phyloP scores from a whole-genome alignment of 2,113 vertebrate species.

The Apistogramma diplotaenia region DNA sequence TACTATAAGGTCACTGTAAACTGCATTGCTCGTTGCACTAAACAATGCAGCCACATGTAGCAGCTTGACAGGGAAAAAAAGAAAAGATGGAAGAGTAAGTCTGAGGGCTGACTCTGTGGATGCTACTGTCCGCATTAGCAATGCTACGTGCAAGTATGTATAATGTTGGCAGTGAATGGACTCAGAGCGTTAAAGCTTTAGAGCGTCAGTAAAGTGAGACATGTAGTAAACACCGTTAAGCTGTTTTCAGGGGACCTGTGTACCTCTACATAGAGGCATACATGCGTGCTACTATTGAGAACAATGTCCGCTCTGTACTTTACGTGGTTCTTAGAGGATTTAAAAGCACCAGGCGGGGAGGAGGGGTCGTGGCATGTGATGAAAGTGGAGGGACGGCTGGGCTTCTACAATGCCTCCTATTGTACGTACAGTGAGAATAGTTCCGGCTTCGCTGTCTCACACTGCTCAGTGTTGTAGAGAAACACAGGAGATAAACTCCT shows the following conservation, averaged over 20 bases:
- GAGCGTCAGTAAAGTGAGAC: not conserved
- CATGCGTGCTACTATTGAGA: not conserved
- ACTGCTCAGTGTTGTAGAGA: not conserved
- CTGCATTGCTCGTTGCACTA: not conserved
- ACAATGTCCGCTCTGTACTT: constrained; percentile 26
- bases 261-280: not conserved
- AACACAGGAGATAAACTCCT: not conserved
- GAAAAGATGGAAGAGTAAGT: not conserved
- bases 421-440: not conserved
- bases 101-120: not conserved
- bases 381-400: not conserved
- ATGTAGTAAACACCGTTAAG: not conserved
- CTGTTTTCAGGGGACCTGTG: not conserved
- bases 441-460: not conserved
- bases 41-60: not conserved
- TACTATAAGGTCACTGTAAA: not conserved
- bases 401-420: constrained; percentile 36
- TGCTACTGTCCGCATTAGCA: not conserved
- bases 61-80: not conserved
- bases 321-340: not conserved
- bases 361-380: not conserved
- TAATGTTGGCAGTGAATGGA: not conserved
- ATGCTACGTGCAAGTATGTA: not conserved
- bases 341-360: not conserved
- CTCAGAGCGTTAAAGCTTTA: not conserved